These are phyloP conservation scores for Bos indicus DNA, from an alignment of 2,113 vertebrate genomes.

Conservation along the genomic window DNA sequence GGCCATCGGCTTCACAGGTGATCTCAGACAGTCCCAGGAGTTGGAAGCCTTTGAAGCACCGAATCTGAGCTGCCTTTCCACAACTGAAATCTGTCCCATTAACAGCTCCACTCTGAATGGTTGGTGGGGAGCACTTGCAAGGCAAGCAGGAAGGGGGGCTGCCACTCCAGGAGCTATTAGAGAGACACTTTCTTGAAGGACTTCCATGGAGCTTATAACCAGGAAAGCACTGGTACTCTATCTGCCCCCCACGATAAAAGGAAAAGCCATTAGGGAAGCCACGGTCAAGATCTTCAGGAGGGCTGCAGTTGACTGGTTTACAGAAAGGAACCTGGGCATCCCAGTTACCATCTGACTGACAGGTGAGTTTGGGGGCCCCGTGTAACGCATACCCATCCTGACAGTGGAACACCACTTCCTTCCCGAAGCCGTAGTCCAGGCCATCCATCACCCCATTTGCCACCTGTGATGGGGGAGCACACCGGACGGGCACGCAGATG, in stretches of 20 bases:
- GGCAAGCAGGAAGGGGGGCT: constrained; percentile 85
- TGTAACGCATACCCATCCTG: constrained; percentile 86
- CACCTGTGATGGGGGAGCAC: constrained; percentile 78
- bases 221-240: constrained; percentile 91
- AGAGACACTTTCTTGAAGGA: constrained; percentile 86
- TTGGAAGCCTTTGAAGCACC: constrained; percentile 89
- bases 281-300: constrained; percentile 91
- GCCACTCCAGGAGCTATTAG: constrained; percentile 90
- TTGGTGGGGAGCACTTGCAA: constrained; percentile 86
- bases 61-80: constrained; percentile 83
- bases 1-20: constrained; percentile 86
- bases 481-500: constrained; percentile 83
- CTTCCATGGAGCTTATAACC: constrained; percentile 89
- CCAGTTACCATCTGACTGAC: constrained; percentile 89
- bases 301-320: constrained; percentile 86
- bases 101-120: constrained; percentile 82
- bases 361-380: constrained; percentile 80
- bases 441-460: constrained; percentile 82
- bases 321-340: constrained; percentile 86
- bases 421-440: constrained; percentile 84
- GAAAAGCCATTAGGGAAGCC: constrained; percentile 91
- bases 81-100: constrained; percentile 86
- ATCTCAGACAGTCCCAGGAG: constrained; percentile 88
- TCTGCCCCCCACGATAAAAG: constrained; percentile 85
- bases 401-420: constrained; percentile 87